Base-by-base conservation (phyloP, 2,113 vertebrate species). In the Capra hircus region DNA sequence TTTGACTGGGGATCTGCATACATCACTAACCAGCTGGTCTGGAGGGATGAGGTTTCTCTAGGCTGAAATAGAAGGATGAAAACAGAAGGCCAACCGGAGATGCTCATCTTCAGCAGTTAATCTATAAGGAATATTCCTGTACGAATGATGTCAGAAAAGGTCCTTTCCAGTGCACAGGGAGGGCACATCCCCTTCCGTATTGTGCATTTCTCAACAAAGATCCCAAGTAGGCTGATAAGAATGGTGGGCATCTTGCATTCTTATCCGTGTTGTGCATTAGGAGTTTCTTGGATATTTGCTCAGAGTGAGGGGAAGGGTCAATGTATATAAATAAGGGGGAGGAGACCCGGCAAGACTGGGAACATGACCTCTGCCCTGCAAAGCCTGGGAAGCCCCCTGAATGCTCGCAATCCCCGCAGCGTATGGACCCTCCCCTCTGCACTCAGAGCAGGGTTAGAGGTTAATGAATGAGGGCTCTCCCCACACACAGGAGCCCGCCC, bases 331-430 rank as follows among this genome's bases (percentile, higher is more conserved):
- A 85, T 52, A 33, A 93, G 93, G n/a, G 43, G 77, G 23, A 71
- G 93, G 86, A 5, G 80, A 55, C 89, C 95, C 85, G 96, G 86
- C 93, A 74, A 94, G 83, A 94, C 93, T 88, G 91, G 97, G 95
- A 84, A 88, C 85, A 55, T 88, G 97, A 97, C 98, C 97, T 96
- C 88, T 95, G 95, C 94, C 97, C 97, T 86, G 43, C 87, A 40
- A 93, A 97, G 94, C 95, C 96, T 90, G 90, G 95, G 94, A 96
- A 97, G 91, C 91, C 74, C 81, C 8, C 2, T 90, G 96, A 96
- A 94, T 64, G 80, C 88, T 52, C n/a, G 50, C 50, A 53, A 3
- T 74, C 88, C 80, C 71, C 25, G 48, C 50, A 33, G 90, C 30
- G 53, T 36, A 6, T 52, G 92, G 87, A 64, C 59, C 28, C 92